These are phyloP conservation scores for Hybognathus amarus DNA, from an alignment of 2,797 vertebrate species.

Conservation along the genomic window DNA sequence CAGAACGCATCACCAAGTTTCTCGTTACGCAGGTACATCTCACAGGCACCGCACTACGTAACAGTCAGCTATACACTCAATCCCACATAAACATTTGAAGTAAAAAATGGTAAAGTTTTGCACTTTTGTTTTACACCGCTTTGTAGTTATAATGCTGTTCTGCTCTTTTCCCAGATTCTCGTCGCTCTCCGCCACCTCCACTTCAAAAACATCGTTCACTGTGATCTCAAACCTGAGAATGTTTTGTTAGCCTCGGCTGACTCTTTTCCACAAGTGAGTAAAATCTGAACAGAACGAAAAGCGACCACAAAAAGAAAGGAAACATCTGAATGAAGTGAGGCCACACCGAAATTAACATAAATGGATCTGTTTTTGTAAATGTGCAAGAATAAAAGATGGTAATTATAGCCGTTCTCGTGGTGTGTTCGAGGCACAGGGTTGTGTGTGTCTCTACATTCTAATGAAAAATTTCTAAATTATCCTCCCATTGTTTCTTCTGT, in stretches of 20 bases:
- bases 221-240: constrained; percentile 97
- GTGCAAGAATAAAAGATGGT: constrained; percentile 58
- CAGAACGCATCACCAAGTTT: constrained; percentile 95
- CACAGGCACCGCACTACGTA: background rate
- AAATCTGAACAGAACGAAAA: constrained; percentile 28
- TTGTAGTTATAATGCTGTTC: background rate
- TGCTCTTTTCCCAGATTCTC: constrained; percentile 81
- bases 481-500: constrained; percentile 59
- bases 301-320: constrained; percentile 33
- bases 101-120: background rate
- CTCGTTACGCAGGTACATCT: constrained; percentile 90
- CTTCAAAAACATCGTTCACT: constrained; percentile 98
- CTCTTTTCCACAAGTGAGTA: constrained; percentile 91
- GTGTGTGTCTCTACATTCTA: constrained; percentile 55
- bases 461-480: constrained; percentile 65
- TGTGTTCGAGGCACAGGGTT: constrained; percentile 41
- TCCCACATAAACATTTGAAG: background rate
- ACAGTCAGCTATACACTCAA: constrained; percentile 18
- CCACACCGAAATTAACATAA: constrained; percentile 56
- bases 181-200: constrained; percentile 95
- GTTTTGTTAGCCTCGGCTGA: constrained; percentile 92
- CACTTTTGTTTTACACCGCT: constrained; percentile 37
- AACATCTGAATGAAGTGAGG: constrained; percentile 41
- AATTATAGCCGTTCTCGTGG: constrained; percentile 58
- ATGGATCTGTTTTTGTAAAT: constrained; percentile 60